Base-by-base conservation (phyloP, 2,113 vertebrate genomes). In the Aegithalos caudatus region DNA sequence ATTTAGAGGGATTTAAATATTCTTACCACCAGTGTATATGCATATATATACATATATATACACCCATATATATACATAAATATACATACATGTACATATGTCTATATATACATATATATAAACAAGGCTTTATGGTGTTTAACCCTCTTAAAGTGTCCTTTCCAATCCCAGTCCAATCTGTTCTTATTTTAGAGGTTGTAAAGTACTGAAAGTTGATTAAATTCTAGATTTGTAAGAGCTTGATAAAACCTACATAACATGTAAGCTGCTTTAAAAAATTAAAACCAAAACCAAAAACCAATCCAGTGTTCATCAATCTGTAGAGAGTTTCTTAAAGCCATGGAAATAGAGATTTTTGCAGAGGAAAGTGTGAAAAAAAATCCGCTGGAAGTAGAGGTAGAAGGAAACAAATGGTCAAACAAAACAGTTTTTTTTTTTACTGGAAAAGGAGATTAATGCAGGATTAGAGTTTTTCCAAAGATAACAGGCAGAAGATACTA, bases 181-280 rank as follows among this genome's bases (percentile, higher is more conserved):
- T 44, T 90, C n/a, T 91, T 86, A 42, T 40, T 94, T 92, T 86
- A 78, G 69, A 83, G 29, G 45, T 27, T 91, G 28, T 17, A 81
- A 94, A 95, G 45, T 83, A 92, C 74, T 73, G 58, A 51, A 11
- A 14, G 71, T 86, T 97, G 94, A 97, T 96, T 96, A 94, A 97
- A 96, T 88, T 90, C 62, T 93, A 77, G 71, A 93, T 87, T 89
- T 95, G 71, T 51, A 73, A 88, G 47, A 88, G 62, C 66, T 40
- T 74, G 81, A 73, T 92, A 93, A 96, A 94, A 71, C 31, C 73
- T 76, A 64, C 58, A 81, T 17, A 88, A 61, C 33, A 77, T 67
- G 24, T 93, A 97, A 97, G 91, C 88, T 84, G 33, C 64, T 96
- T 95, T 44, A 64, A 60, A 70, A 69, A 57, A 27, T 4, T 12